These are phyloP conservation scores for Tupiocoris notatus DNA, from an alignment of 2,888 invertebrate species.

Conservation along the genomic window DNA sequence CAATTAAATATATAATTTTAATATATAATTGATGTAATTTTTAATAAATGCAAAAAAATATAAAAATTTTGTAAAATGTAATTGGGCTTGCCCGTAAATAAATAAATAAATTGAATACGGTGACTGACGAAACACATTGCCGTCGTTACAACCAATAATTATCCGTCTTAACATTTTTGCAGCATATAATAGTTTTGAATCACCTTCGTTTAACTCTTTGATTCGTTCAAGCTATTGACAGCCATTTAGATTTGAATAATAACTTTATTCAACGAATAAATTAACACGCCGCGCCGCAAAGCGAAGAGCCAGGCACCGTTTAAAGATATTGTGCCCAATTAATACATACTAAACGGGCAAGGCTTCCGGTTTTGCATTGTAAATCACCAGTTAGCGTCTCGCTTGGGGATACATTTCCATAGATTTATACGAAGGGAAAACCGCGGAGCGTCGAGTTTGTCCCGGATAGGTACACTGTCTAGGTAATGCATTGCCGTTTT, in stretches of 20 bases:
- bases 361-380: slow-evolving; percentile 11
- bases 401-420: neutral
- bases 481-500: no score
- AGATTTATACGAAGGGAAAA: neutral
- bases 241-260: slow-evolving; percentile 15
- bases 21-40: no score
- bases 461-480: no score
- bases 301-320: neutral
- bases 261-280: slow-evolving; percentile 9
- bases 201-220: neutral
- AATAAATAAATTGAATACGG: no score
- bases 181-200: no score
- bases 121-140: no score
- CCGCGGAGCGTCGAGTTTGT: neutral
- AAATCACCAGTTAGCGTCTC: neutral
- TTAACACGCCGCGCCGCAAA: neutral
- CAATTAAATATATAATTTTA: no score
- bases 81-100: no score
- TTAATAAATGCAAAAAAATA: no score
- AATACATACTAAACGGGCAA: slow-evolving; percentile 8
- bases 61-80: no score
- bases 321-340: slow-evolving; percentile 7
- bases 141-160: no score
- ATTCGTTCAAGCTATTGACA: slow-evolving; percentile 7
- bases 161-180: no score